Base-by-base conservation (phyloP, 2,113 vertebrate genomes). In the Oncorhynchus tshawytscha region DNA sequence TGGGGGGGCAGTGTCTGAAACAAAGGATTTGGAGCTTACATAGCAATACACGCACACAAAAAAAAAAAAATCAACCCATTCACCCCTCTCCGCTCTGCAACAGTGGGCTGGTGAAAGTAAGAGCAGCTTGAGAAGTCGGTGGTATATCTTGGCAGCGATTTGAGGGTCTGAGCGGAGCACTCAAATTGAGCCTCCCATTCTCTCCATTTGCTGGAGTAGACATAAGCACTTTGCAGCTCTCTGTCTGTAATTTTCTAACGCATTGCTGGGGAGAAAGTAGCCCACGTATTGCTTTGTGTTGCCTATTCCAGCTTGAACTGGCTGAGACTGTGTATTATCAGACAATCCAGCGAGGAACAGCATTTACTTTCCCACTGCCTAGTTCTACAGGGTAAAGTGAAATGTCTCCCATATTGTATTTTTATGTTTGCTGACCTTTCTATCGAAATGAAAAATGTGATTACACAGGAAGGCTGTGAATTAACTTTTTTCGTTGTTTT, bases 131-230 rank as follows among this genome's bases (percentile, higher is more conserved):
- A 90, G 78, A 90, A 90, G 82, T 85, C 87, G 71, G 82, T 72
- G 86, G 84, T 82, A 79, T 88, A 85, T 89, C 87, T 90, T 91
- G 89, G 85, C 86, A 87, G 87, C 45, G 77, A 81, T 90, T 91
- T 86, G 80, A 76, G 71, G 84, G 87, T 84, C 86, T 84, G 85
- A 90, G 81, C 73, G 16, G 45, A 62, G 71, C 74, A 82, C 84
- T 45, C 39, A 45, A 45, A 45, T 45, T 45, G 39, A 45, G 39
- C 39, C 2, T 85, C 81, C 73, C 72, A 76, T 87, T 82, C 85
- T 82, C 88, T 82, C 87, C 81, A 87, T 88, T 92, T 92, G 89
- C 87, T 80, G 76, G 70, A 87, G 85, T 77, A 90, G 87, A 93
- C 91, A 88, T 87, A 83, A 91, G 89, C 88, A 91, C 86, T 92